A percentile compares a stretch with the other conserved stretches of the same genome.
phyloP scores from a whole-genome alignment of 1,140 invertebrate genomes.

The Trichonephila clavipes region DNA sequence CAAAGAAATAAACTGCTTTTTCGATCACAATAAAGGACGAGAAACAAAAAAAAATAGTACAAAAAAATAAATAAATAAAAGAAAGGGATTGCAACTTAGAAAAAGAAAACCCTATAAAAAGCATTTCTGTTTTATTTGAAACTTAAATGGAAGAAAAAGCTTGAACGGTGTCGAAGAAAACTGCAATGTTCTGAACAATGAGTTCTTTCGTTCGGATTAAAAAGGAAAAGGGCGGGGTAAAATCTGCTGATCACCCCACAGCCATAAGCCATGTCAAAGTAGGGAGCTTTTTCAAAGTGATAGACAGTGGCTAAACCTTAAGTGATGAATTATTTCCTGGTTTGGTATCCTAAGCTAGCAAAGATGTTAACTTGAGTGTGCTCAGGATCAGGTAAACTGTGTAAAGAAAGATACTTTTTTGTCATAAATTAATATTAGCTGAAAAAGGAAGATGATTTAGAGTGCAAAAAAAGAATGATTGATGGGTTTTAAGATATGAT shows the following conservation, averaged over 20 bases:
- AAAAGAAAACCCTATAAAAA: constrained; percentile 24
- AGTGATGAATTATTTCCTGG: constrained; percentile 4
- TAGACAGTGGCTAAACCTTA: not conserved
- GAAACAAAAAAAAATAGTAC: constrained; percentile 13
- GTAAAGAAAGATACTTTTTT: constrained; percentile 3
- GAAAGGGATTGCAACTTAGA: not conserved
- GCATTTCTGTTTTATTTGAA: constrained; percentile 46
- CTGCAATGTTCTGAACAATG: constrained; percentile 25
- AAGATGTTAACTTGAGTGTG: not conserved
- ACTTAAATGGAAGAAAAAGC: constrained; percentile 21
- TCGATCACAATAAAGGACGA: constrained; percentile 46
- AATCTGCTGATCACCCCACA: not conserved
- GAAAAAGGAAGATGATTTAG: not conserved
- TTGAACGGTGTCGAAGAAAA: not conserved
- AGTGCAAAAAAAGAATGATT: not conserved
- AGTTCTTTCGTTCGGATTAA: constrained; percentile 35
- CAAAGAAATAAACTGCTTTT: constrained; percentile 55
- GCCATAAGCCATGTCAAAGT: not conserved
- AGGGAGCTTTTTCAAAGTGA: constrained; percentile 9
- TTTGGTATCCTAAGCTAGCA: not conserved
- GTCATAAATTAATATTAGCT: not conserved
- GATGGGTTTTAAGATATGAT: not conserved
- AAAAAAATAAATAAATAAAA: not conserved
- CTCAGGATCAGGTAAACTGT: not conserved
- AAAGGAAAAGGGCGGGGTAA: not conserved